These are phyloP conservation scores for Agrypnia vestita DNA, from an alignment of 1,140 invertebrate species.

Conservation along the genomic window DNA sequence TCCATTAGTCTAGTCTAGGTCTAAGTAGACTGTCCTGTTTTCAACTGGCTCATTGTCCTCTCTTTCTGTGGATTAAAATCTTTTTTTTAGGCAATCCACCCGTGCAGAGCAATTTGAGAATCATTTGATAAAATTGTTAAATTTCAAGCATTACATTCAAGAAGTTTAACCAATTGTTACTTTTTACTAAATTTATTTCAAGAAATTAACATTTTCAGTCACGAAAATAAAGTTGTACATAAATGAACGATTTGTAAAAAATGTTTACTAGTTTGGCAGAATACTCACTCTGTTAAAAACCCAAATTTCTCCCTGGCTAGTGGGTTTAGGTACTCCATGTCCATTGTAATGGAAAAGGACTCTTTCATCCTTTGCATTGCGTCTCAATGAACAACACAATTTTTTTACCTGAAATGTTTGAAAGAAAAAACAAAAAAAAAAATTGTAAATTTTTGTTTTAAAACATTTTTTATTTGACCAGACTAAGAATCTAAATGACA, in stretches of 20 bases:
- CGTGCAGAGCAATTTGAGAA: too few species aligned
- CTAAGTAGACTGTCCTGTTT: too few species aligned
- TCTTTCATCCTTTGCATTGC: conserved; percentile 98
- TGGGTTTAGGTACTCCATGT: conserved; percentile 98
- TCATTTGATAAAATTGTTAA: too few species aligned
- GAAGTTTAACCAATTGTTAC: too few species aligned
- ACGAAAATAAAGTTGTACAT: neutral
- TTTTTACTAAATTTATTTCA: too few species aligned
- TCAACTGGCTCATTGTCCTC: too few species aligned
- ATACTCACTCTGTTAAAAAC: conserved; percentile 94
- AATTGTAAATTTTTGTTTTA: neutral
- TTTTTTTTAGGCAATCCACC: too few species aligned
- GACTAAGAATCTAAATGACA: neutral
- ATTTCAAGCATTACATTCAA: too few species aligned
- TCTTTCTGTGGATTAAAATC: too few species aligned
- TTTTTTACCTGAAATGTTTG: conserved; percentile 86
- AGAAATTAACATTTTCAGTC: neutral
- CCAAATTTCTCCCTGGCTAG: conserved; percentile 99
- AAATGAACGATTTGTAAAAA: neutral
- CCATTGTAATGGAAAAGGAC: conserved; percentile 99
- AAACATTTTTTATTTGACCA: too few species aligned
- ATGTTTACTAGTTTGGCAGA: neutral
- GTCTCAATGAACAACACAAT: conserved; percentile 93
- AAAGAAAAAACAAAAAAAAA: neutral
- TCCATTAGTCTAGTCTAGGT: too few species aligned